Evolutionary conservation across 2,888 invertebrate genomes (phyloP).

Genomic region (Melanophora roralis): DNA sequence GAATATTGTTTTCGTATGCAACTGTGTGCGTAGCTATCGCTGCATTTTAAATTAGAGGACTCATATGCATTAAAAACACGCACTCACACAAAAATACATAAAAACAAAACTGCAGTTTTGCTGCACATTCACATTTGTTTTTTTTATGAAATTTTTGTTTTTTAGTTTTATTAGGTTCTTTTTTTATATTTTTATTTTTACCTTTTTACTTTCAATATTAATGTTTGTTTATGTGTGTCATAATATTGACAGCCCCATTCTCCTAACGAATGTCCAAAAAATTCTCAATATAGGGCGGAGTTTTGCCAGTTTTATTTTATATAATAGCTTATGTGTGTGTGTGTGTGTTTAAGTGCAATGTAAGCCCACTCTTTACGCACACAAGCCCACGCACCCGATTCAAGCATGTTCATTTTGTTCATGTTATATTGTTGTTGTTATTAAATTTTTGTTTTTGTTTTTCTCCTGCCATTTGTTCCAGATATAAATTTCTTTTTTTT

Average conservation of each 20-base stretch:
- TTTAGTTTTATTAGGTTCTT: conserved; percentile 66
- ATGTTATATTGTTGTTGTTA: no score
- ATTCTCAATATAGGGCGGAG: conserved; percentile 54
- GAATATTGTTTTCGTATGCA: conserved; percentile 8
- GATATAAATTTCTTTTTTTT: conserved; percentile 31
- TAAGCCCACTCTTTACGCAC: conserved; percentile 52
- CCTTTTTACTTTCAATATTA: not conserved
- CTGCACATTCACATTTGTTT: conserved; percentile 11
- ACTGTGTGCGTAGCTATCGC: conserved; percentile 56
- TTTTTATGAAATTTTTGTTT: conserved; percentile 64
- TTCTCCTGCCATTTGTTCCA: conserved; percentile 27
- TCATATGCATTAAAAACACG: conserved; percentile 34
- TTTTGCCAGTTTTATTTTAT: conserved; percentile 61
- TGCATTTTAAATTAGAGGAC: conserved; percentile 74
- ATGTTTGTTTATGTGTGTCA: conserved; percentile 33
- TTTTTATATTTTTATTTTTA: conserved; percentile 40
- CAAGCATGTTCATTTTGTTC: conserved; percentile 26
- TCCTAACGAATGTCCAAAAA: conserved; percentile 29
- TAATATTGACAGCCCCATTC: conserved; percentile 15
- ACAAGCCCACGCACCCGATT: conserved; percentile 58
- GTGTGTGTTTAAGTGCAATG: not conserved
- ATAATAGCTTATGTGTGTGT: not conserved
- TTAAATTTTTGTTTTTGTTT: conserved; percentile 22
- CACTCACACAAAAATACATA: not conserved
- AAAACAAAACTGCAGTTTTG: not conserved